phyloP scores from a whole-genome alignment of 1,140 invertebrate genomes.

The Leptoteleia sp. region DNA sequence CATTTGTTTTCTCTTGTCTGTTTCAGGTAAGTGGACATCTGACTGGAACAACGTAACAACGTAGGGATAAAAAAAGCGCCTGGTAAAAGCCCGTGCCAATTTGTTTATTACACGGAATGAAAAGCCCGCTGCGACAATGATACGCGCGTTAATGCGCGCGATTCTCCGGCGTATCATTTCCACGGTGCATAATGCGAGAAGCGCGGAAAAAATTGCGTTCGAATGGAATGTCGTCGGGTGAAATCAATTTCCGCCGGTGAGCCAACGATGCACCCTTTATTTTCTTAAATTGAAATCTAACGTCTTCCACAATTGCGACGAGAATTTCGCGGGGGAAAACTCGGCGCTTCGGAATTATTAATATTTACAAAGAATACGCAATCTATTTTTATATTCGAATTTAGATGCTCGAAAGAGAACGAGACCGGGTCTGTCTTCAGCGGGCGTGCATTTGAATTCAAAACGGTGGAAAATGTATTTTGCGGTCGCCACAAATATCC shows the following conservation, averaged over 20 bases:
- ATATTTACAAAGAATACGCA: constrained; percentile 59
- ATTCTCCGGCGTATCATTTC: constrained; percentile 22
- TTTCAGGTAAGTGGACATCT: constrained; percentile 37
- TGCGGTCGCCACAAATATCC: constrained; percentile 34
- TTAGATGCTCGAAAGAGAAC: constrained; percentile 19
- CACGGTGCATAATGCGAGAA: constrained; percentile 5
- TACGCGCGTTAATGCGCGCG: constrained; percentile 4
- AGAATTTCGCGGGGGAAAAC: constrained; percentile 26
- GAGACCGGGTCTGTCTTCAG: background rate
- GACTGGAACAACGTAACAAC: constrained; percentile 2
- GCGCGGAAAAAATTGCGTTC: constrained; percentile 21
- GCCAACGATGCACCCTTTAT: constrained; percentile 33
- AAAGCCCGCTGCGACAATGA: constrained; percentile 14
- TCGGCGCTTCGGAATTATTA: constrained; percentile 35
- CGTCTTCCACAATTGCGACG: constrained; percentile 40
- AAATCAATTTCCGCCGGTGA: constrained; percentile 45
- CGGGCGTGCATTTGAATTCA: constrained; percentile 41
- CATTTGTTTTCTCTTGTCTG: constrained; percentile 19
- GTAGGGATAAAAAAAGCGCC: background rate
- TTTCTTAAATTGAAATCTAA: constrained; percentile 58
- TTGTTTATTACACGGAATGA: constrained; percentile 34
- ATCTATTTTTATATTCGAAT: constrained; percentile 58
- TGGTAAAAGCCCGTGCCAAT: constrained; percentile 30
- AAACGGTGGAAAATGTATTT: constrained; percentile 38
- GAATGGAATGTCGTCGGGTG: constrained; percentile 31